Conservation (phyloP, 2,113 vertebrate species). For the Hippocampus mohnikei region DNA sequence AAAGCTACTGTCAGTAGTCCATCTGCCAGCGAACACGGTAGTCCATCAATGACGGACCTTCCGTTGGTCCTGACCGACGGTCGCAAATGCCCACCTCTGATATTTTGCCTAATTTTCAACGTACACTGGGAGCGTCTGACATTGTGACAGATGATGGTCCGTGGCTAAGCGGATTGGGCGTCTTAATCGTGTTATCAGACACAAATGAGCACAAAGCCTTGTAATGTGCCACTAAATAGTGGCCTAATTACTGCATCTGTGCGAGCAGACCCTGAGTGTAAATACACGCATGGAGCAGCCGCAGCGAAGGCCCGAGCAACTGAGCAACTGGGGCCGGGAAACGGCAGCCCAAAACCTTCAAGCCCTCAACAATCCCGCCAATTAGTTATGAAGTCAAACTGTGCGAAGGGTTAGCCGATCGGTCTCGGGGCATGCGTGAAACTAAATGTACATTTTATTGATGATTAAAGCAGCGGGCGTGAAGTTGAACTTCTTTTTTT, state of each 20-base stretch:
- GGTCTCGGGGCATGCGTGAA: slow-evolving; percentile 1
- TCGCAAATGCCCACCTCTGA: too few relatives aligned
- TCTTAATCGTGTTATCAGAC: slow-evolving; percentile 36
- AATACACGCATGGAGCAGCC: slow-evolving; percentile 7
- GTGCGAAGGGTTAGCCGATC: slow-evolving; percentile 15
- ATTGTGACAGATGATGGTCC: slow-evolving; percentile 12
- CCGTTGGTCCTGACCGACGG: too few relatives aligned
- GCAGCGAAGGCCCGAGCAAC: background rate
- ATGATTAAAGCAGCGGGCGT: background rate
- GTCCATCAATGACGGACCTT: too few relatives aligned
- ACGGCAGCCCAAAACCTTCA: slow-evolving; percentile 28
- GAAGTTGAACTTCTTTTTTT: slow-evolving; percentile 2
- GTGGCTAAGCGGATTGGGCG: slow-evolving; percentile 24
- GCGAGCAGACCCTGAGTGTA: slow-evolving; percentile 2
- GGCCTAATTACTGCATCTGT: slow-evolving; percentile 10
- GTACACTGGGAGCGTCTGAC: slow-evolving; percentile 1
- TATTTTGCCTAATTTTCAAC: background rate
- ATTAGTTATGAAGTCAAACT: slow-evolving; percentile 45
- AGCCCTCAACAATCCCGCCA: slow-evolving; percentile 9
- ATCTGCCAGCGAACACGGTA: too few relatives aligned
- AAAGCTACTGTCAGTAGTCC: too few relatives aligned
- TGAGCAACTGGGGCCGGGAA: slow-evolving; percentile 26
- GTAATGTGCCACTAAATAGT: slow-evolving; percentile 14
- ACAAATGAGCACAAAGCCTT: slow-evolving; percentile 24
- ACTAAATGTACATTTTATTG: background rate